phyloP scores from a whole-genome alignment of 2,797 vertebrate genomes.

The Rhodeus uyekii region DNA sequence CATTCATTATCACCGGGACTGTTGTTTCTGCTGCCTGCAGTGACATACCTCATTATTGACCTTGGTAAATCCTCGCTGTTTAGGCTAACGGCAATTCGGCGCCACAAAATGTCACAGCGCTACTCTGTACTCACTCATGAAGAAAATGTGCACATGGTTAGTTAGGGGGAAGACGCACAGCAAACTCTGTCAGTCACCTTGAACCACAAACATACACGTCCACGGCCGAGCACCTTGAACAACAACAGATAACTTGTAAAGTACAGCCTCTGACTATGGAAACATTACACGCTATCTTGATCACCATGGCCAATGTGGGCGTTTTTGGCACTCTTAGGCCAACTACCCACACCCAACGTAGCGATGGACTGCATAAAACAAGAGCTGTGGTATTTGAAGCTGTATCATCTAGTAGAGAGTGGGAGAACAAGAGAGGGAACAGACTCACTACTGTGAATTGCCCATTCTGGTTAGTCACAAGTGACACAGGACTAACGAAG shows the following conservation, averaged over 20 bases:
- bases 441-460: constrained; percentile 59
- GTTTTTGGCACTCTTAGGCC: constrained; percentile 43
- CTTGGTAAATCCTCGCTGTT: constrained; percentile 69
- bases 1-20: constrained; percentile 62
- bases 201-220: constrained; percentile 52
- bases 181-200: constrained; percentile 67
- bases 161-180: constrained; percentile 36
- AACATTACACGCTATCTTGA: constrained; percentile 45
- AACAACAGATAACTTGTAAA: constrained; percentile 51
- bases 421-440: constrained; percentile 49
- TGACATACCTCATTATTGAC: constrained; percentile 68
- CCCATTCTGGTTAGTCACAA: constrained; percentile 64
- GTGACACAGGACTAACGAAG: constrained; percentile 64
- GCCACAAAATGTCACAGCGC: constrained; percentile 66
- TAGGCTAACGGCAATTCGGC: constrained; percentile 69
- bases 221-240: constrained; percentile 51
- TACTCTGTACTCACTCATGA: constrained; percentile 67
- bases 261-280: constrained; percentile 27
- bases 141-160: constrained; percentile 68
- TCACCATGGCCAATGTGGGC: constrained; percentile 53
- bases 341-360: constrained; percentile 53
- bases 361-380: constrained; percentile 51
- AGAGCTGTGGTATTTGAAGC: constrained; percentile 55
- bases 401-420: constrained; percentile 54
- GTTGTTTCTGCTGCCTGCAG: constrained; percentile 63